Evolutionary conservation across 2,797 vertebrate genomes (phyloP), one percentile per base, ranked within the genome.

Genomic region (Chloroceryle amazona): DNA sequence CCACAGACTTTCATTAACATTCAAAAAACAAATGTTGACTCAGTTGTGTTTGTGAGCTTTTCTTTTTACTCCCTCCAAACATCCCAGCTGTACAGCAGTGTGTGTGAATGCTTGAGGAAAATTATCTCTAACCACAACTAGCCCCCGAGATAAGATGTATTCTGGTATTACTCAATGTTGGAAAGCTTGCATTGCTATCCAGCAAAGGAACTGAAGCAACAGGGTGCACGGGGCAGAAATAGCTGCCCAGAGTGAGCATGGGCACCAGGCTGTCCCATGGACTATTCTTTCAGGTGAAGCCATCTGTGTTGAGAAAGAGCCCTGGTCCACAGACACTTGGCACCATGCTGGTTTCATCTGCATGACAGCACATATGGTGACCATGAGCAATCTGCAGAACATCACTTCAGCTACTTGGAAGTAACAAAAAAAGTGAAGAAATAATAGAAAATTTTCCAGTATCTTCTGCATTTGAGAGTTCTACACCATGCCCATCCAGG

Each of bases 31-130:
- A 95, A 90, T 66, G 76, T 93, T 91, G 70, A 90, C 85, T 95
- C 93, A 86, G 60, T 49, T 3, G 0, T 88, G 72, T 95, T 86
- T 90, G 82, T 89, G 51, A 94, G 62, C 39, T 93, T 95, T 91
- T 90, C 89, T 95, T 95, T 96, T 76, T 88, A 91, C 76, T 70
- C 63, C 83, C 58, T 90, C 82, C 82, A 95, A 90, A 95, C 66
- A 79, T 63, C 89, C 70, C 96, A 95, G 91, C 87, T 94, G 91
- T 79, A 81, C 54, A 73, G 62, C 66, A 83, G 52, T 21, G 47
- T 89, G 70, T 89, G 83, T 47, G 80, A 95, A 84, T 84, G 49
- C 70, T 79, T 62, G 66, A 90, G 61, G 58, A 73, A 93, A 91
- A 93, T 90, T 88, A 68, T 83, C 82, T 91, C 66, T 68, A 79